Evolutionary conservation across 2,113 vertebrate genomes (phyloP), one percentile per base, ranked within the genome.

Genomic region (Crotophaga sulcirostris): DNA sequence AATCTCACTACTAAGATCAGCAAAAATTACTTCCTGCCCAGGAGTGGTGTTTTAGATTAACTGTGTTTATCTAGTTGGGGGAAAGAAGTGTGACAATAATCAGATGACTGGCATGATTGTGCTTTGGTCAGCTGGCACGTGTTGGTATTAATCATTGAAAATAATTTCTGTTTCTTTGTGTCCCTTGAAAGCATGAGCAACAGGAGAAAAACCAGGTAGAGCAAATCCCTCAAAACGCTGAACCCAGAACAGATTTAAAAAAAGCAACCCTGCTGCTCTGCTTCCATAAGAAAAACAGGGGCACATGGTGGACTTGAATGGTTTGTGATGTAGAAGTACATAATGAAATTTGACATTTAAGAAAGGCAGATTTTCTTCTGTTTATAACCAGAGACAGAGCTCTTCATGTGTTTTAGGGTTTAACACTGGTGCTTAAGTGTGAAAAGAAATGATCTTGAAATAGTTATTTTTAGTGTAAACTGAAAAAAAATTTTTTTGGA

Each of bases 11-110:
- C 83, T 69, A 76, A 95, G 52, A 67, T 94, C 93, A 96, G 93
- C 94, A 96, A 94, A 96, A 97, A 84, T 29, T 49, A 38, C 59
- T 92, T 96, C 93, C 93, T 97, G 93, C 84, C 79, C 73, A 63
- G 94, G 88, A 96, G 74, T 34, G 18, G 25, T 72, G 76, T 68
- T 94, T 67, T 73, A 84, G n/a, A 66, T 91, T 86, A 82, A 56
- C 63, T 49, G 68, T 58, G 60, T 42, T 81, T 92, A 75, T 74
- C 19, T 95, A 63, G 72, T 8, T 88, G 82, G 59, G 47, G 38
- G 83, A 68, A 86, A 89, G 90, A 78, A 88, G 54, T 0, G 2
- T 12, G 7, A 79, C 15, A 59, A 23, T 56, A 67, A 78, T 72
- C 45, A 63, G 85, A 51, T 89, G 90, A 94, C n/a, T 1, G 7